phyloP scores from a whole-genome alignment of 2,888 invertebrate genomes.

The Leucozona laternaria region DNA sequence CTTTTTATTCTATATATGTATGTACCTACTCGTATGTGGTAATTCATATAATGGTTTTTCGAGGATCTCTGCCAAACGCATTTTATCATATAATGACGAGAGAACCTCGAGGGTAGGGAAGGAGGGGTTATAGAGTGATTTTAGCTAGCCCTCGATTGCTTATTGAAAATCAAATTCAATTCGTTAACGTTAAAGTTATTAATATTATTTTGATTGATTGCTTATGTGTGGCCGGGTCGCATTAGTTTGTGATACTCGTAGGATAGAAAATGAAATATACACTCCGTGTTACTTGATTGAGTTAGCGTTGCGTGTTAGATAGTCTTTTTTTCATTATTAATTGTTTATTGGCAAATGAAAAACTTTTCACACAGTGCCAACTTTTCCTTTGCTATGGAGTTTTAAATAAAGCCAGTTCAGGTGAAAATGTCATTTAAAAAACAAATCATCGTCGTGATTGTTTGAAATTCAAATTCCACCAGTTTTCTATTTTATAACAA shows the following conservation, averaged over 20 bases:
- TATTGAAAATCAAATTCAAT: slow-evolving; percentile 67
- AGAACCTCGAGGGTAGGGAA: no score
- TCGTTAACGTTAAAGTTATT: slow-evolving; percentile 45
- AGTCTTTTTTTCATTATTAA: not conserved
- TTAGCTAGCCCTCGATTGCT: slow-evolving; percentile 41
- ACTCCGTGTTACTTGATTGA: slow-evolving; percentile 2
- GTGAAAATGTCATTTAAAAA: no score
- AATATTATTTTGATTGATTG: slow-evolving; percentile 69
- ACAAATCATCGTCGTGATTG: no score
- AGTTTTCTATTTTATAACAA: no score
- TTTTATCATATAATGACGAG: no score
- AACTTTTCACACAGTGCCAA: no score
- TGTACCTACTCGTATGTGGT: not conserved
- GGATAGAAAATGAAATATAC: not conserved
- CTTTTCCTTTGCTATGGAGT: no score
- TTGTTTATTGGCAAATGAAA: not conserved
- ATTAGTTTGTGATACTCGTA: not conserved
- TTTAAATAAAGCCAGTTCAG: no score
- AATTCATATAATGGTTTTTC: slow-evolving; percentile 14
- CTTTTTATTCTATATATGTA: not conserved
- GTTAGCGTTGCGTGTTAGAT: not conserved
- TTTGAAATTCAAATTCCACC: no score
- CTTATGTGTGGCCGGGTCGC: slow-evolving; percentile 14
- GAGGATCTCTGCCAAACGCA: slow-evolving; percentile 47
- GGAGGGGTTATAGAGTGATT: no score